Evolutionary conservation across 2,113 vertebrate genomes (phyloP).

Genomic region (Cyrtonyx montezumae): DNA sequence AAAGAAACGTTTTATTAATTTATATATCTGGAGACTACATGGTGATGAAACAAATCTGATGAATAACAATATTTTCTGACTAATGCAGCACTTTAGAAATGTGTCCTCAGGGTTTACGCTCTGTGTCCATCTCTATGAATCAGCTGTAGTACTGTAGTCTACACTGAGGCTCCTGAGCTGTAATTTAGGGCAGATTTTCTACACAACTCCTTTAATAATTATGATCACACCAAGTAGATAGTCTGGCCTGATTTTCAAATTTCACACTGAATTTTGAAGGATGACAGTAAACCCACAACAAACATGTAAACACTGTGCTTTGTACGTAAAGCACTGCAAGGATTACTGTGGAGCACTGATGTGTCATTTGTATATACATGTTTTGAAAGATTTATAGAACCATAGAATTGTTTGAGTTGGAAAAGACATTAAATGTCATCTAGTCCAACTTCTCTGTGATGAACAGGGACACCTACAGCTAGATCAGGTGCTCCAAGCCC

Average conservation of each 20-base stretch:
- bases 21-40: neutral
- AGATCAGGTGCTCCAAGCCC: no score
- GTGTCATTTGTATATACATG: neutral
- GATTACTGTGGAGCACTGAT: neutral
- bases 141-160: neutral
- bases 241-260: fast-evolving
- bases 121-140: neutral
- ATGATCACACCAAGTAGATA: neutral
- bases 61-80: neutral
- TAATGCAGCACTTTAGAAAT: neutral
- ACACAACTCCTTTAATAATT: neutral
- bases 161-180: neutral
- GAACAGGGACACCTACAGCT: no score
- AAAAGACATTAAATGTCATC: no score
- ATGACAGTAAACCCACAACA: neutral
- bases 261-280: neutral
- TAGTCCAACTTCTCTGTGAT: no score
- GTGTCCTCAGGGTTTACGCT: neutral
- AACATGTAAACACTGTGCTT: neutral
- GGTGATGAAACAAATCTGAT: neutral
- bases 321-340: neutral
- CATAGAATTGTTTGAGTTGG: no score
- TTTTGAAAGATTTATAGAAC: neutral
- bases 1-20: neutral
- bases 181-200: neutral